Evolutionary conservation across 1,140 invertebrate species (phyloP).

Genomic region (Bombyx mandarina): DNA sequence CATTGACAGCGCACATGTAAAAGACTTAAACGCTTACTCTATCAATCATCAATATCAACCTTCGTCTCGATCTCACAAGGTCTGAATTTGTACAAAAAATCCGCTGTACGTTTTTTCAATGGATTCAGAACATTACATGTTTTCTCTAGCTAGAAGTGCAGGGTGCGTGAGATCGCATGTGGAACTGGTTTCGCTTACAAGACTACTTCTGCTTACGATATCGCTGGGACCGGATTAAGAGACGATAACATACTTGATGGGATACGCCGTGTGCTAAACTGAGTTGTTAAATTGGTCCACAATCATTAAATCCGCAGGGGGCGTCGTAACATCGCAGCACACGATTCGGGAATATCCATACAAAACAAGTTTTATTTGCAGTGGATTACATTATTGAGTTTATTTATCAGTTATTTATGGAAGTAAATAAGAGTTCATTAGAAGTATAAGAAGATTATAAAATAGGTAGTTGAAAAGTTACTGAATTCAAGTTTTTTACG

Average conservation of each 20-base stretch:
- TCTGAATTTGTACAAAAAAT: conserved; percentile 17
- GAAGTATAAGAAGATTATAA: too few relatives aligned
- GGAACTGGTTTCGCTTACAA: conserved; percentile 53
- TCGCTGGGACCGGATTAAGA: conserved; percentile 57
- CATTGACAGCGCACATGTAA: conserved; percentile 17
- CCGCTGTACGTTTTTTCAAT: conserved; percentile 16
- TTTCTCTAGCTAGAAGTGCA: conserved; percentile 42
- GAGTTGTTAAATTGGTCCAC: conserved; percentile 47
- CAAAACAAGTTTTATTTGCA: conserved; percentile 25
- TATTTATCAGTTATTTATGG: neutral
- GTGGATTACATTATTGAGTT: conserved; percentile 13
- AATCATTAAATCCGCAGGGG: conserved; percentile 44
- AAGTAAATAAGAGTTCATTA: too few relatives aligned
- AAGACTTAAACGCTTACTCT: conserved; percentile 17
- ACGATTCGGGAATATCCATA: conserved; percentile 27
- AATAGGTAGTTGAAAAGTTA: neutral
- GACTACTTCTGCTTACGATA: conserved; percentile 63
- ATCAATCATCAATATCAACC: too few relatives aligned
- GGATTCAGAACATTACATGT: conserved; percentile 24
- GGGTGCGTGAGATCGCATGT: conserved; percentile 47
- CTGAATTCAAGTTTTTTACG: neutral
- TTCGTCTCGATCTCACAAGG: conserved; percentile 7
- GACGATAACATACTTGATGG: conserved; percentile 54
- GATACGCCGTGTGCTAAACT: conserved; percentile 46
- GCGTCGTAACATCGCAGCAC: conserved; percentile 27